These are phyloP conservation scores for Ormyrus rosae DNA, from an alignment of 2,888 invertebrate genomes.

Conservation along the genomic window DNA sequence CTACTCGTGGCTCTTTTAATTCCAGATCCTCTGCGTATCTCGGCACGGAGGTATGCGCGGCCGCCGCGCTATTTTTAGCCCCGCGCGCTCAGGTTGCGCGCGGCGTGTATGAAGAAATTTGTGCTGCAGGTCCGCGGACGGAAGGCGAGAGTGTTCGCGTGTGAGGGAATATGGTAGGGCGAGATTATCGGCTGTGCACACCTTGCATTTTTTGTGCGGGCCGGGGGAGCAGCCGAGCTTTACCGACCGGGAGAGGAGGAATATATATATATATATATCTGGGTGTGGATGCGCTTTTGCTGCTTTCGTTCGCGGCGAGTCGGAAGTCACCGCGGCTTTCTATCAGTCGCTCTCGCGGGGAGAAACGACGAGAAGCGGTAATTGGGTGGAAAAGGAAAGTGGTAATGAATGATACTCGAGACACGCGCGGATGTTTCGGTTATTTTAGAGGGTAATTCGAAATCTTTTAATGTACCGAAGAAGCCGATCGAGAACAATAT, in stretches of 20 bases:
- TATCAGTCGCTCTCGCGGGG: too few species aligned
- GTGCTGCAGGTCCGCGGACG: background rate
- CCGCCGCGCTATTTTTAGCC: conserved; percentile 35
- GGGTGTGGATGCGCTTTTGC: background rate
- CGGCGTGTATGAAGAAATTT: conserved; percentile 14
- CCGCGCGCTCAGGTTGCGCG: background rate
- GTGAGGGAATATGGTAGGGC: conserved; percentile 1
- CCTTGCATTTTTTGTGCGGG: background rate
- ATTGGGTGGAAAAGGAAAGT: too few species aligned
- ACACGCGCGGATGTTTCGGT: too few species aligned
- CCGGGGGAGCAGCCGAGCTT: background rate
- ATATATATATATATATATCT: background rate
- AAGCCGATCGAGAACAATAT: too few species aligned
- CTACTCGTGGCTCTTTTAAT: conserved; percentile 27
- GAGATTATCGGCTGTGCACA: conserved; percentile 28
- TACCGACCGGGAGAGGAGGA: conserved; percentile 9
- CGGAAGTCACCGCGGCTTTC: background rate
- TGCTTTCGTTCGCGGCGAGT: conserved; percentile 17
- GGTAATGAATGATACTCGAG: too few species aligned
- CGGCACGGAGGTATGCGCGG: background rate
- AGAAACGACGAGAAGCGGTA: too few species aligned
- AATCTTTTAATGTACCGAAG: too few species aligned
- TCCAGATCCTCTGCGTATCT: conserved; percentile 14
- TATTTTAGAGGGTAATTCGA: too few species aligned
- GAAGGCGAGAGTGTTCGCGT: conserved; percentile 34